Percentiles rank a stretch among this genome's conserved stretches.
These are phyloP conservation scores for Corythoichthys intestinalis DNA, from an alignment of 2,113 vertebrate genomes.

Conservation along the genomic window DNA sequence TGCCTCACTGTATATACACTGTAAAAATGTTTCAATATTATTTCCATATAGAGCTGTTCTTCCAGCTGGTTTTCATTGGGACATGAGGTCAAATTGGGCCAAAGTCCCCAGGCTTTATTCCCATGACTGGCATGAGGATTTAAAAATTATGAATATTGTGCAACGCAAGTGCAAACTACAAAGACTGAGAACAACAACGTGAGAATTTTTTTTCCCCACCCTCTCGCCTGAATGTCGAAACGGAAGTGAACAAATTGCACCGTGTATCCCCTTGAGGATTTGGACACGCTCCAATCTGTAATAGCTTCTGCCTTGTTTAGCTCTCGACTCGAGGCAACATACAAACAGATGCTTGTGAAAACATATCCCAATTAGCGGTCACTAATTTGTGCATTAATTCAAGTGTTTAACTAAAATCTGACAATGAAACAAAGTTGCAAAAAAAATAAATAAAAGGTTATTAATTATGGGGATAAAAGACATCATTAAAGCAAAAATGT, in stretches of 20 bases:
- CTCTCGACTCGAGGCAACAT: not conserved
- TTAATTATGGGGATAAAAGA: too few species aligned
- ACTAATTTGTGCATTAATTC: conserved; percentile 18
- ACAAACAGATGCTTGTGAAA: not conserved
- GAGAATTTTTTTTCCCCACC: not conserved
- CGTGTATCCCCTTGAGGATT: not conserved
- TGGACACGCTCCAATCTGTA: not conserved
- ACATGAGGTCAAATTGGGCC: too few species aligned
- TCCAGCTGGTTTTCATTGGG: too few species aligned
- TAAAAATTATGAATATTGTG: not conserved
- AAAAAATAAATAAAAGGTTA: too few species aligned
- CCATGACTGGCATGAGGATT: not conserved
- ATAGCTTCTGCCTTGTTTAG: not conserved
- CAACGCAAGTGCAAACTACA: not conserved
- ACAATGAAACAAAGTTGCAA: too few species aligned
- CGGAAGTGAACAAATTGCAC: not conserved
- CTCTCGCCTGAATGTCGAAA: not conserved
- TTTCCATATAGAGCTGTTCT: too few species aligned
- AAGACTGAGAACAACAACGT: not conserved
- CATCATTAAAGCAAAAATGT: too few species aligned
- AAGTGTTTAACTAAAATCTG: not conserved
- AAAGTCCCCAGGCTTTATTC: not conserved
- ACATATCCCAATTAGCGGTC: conserved; percentile 12
- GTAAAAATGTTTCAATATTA: too few species aligned
- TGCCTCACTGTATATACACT: too few species aligned